Evolutionary conservation across 2,113 vertebrate genomes (phyloP).

Genomic region (Megaceryle torquata): DNA sequence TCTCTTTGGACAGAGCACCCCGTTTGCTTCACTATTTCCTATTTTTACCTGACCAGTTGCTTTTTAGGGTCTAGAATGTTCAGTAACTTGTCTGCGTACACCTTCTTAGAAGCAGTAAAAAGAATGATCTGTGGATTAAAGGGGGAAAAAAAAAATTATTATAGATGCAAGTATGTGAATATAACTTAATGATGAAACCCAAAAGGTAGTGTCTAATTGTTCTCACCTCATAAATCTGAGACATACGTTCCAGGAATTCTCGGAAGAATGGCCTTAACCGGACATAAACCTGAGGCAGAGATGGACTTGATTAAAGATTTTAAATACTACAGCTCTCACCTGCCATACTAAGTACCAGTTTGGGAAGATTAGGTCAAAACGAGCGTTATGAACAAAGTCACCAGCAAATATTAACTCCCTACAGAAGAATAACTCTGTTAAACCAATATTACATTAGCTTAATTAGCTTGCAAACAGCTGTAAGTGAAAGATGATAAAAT

Average conservation of each 20-base stretch:
- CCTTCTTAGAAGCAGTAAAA: slow-evolving; percentile 99
- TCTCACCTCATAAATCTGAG: slow-evolving; percentile 97
- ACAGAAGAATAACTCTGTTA: background rate
- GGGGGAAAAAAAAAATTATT: slow-evolving; percentile 31
- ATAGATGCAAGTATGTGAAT: background rate
- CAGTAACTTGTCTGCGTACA: slow-evolving; percentile 98
- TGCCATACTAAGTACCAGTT: too few species aligned
- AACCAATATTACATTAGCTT: background rate
- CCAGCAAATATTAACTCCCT: background rate
- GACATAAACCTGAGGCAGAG: slow-evolving; percentile 88
- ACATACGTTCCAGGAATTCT: slow-evolving; percentile 98
- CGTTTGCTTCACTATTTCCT: background rate
- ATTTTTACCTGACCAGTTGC: slow-evolving; percentile 92
- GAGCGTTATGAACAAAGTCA: background rate
- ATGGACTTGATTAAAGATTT: background rate
- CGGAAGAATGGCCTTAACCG: slow-evolving; percentile 96
- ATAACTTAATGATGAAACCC: background rate
- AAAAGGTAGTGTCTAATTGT: background rate
- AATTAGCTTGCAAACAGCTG: background rate
- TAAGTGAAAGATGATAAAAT: background rate
- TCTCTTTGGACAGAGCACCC: background rate
- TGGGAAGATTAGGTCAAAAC: background rate
- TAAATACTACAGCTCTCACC: background rate
- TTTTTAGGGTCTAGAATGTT: slow-evolving; percentile 99
- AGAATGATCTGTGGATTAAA: slow-evolving; percentile 90